Evolutionary conservation across 2,888 invertebrate genomes (phyloP), one percentile per base, ranked within the genome.

Genomic region (Plebejus anna): DNA sequence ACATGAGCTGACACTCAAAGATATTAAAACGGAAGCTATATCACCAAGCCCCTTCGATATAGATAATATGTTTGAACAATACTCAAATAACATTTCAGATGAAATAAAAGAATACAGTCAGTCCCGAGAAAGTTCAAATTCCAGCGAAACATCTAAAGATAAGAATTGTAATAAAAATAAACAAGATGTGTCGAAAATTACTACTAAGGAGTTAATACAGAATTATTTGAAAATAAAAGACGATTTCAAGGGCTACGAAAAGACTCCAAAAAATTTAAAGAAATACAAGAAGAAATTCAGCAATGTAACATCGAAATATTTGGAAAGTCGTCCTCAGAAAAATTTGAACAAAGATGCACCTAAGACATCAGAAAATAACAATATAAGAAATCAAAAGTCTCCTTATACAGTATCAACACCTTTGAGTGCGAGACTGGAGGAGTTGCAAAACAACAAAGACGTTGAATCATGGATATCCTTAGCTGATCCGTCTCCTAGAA

Each of bases 401-500:
- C 78, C 86, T 77, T 87, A 86, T 55, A 86, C 88, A 1, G 80
- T 84, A 55, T 83, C 81, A 6, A 81, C 85, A 73, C 92, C 92
- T 1, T 79, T 89, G 22, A 94, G 93, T 76, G 91, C 94, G 75
- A 88, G 94, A 80, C 87, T 92, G 76, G 91, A 91, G 72, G 84
- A 88, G 57, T 90, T 93, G 2, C 88, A 92, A 78, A 89, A 90
- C 72, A 94, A 94, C 75, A 92, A 89, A 85, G 94, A 94, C 78
- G 85, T 94, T 51, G 94, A 92, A 80, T 94, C 94, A 0, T 94
- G 94, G 94, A 92, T 94, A 90, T 94, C 94, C 1, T 80, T 93
- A 16, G 87, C 91, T 4, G 88, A 87, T n/a, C 86, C 90, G 16
- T 89, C 92, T 7, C 92, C 94, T 4, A 86, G 89, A 80, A 73